Evolutionary conservation across 35 echinoderm and acorn worm genomes (phyloP), one percentile per base, ranked within the genome.

Genomic region (Apostichopus parvimensis): DNA sequence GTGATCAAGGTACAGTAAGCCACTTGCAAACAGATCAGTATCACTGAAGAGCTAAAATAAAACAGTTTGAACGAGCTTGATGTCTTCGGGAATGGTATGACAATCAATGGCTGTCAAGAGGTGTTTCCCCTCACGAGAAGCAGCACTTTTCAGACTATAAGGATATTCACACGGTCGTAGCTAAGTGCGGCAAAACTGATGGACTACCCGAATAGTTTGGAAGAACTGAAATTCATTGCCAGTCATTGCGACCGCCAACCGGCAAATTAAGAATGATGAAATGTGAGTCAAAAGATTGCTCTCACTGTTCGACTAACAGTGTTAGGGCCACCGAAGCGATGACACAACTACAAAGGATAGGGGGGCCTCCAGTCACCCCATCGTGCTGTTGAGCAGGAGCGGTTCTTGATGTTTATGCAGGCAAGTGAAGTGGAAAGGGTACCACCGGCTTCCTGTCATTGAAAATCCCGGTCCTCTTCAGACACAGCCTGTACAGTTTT

Each of bases 211-310:
- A 17, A 20, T 56, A 12, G 64, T 4, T 13, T 87, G 56, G 84
- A 87, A 64, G 54, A 87, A 14, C 57, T 87, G 57, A 13, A 21
- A 28, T 87, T 87, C 17, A 60, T 70, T 17, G 13, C 11, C 10
- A 70, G 11, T 7, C 84, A 87, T 87, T 56, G n/a, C 10, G 58
- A 87, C 84, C 52, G 84, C 11, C 84, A 87, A 21, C 84, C 57
- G 21, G 84, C 7, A 57, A 87, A 70, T 57, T 87, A 26, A 65
- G 57, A n/a, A 56, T 64, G 5, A 70, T 56, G 57, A 87, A 70
- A 23, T 87, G 84, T 53, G 54, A 57, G 23, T 56, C 11, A 78
- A 28, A 28, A 28, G 26, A 28, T 28, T 78, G 81, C 9, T 9
- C 9, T 28, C 23, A 64, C 59, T 86, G 83, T 22, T 5, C 8